Evolutionary conservation across 2,113 vertebrate genomes (phyloP).

Genomic region (Forbesichthys papilliferus): DNA sequence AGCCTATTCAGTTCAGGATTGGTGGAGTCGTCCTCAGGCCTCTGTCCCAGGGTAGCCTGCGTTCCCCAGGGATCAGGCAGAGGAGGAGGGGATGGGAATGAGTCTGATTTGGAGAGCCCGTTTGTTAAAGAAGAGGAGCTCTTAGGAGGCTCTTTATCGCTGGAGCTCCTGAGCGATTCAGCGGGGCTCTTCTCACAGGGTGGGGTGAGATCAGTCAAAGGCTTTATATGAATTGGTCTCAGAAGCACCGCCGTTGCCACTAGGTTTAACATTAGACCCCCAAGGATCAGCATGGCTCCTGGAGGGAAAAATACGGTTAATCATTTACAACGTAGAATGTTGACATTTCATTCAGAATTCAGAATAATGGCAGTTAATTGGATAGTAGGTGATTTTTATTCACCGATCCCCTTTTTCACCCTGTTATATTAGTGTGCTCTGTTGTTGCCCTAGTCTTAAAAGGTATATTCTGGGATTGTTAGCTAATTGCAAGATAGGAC

Average conservation of each 20-base stretch:
- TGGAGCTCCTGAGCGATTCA: conserved; percentile 54
- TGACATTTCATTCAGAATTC: no score
- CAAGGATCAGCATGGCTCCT: conserved; percentile 89
- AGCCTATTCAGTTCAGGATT: conserved; percentile 48
- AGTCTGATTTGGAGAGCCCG: conserved; percentile 65
- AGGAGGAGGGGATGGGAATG: conserved; percentile 42
- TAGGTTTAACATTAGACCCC: conserved; percentile 88
- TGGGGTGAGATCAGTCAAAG: conserved; percentile 15
- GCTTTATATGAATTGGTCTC: conserved; percentile 69
- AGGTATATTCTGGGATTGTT: no score
- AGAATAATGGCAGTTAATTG: no score
- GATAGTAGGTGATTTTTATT: no score
- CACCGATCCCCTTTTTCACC: no score
- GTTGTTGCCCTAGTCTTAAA: no score
- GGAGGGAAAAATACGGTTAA: conserved; percentile 12
- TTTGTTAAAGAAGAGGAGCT: conserved; percentile 67
- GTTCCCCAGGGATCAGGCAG: conserved; percentile 32
- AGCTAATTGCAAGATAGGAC: no score
- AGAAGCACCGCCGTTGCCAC: conserved; percentile 91
- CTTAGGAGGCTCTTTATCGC: conserved; percentile 68
- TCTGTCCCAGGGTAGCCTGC: conserved; percentile 39
- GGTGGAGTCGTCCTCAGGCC: conserved; percentile 34
- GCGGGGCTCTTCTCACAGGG: conserved; percentile 61
- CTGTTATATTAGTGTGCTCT: no score
- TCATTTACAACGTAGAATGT: no score